phyloP scores from a whole-genome alignment of 2,888 invertebrate species.

The Achlya flavicornis region DNA sequence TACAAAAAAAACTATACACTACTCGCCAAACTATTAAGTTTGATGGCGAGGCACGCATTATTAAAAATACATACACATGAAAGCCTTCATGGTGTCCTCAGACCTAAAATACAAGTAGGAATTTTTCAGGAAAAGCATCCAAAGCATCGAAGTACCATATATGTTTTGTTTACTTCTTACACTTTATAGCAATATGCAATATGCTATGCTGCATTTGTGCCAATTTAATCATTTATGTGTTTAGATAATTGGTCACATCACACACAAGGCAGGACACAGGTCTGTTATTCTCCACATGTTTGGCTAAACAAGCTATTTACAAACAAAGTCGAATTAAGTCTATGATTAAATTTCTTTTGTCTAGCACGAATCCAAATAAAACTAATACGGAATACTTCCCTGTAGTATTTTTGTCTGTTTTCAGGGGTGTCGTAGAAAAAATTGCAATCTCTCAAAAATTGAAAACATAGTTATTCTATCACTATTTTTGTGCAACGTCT shows the following conservation, averaged over 20 bases:
- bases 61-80: too few species aligned
- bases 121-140: too few species aligned
- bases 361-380: background rate
- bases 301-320: conserved; percentile 26
- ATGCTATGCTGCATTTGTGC: conserved; percentile 41
- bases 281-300: conserved; percentile 24
- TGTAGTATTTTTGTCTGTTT: background rate
- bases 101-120: too few species aligned
- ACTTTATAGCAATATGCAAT: background rate
- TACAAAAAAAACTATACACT: too few species aligned
- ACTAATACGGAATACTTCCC: background rate
- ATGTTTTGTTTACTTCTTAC: background rate
- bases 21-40: too few species aligned
- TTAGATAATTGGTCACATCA: conserved; percentile 48
- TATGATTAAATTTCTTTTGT: background rate
- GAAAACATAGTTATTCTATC: background rate
- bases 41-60: too few species aligned
- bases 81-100: too few species aligned
- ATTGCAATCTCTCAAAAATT: background rate
- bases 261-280: conserved; percentile 30
- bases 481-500: background rate
- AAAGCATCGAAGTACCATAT: too few species aligned
- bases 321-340: background rate
- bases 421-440: background rate
- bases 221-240: conserved; percentile 32